Percentiles rank a stretch among this genome's conserved stretches.
These are phyloP conservation scores for Caenorhabditis brenneri DNA, from an alignment of 1,140 invertebrate genomes.

Conservation along the genomic window DNA sequence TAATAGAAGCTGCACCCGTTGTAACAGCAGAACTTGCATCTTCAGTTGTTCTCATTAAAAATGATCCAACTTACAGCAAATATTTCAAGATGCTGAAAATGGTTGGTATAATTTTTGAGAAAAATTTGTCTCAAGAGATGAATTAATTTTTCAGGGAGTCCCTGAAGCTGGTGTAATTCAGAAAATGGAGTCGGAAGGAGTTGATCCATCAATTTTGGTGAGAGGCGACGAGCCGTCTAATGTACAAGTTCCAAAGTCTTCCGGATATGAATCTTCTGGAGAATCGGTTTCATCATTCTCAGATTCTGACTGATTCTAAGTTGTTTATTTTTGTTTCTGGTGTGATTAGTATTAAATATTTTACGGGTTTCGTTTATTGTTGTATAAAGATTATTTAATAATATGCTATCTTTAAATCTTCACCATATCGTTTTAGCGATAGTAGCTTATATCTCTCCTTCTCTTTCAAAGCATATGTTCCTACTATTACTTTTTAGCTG, in stretches of 20 bases:
- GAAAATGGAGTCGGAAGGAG: constrained; percentile 14
- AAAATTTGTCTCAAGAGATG: too few species aligned
- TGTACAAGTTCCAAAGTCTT: too few species aligned
- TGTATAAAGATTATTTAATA: not conserved
- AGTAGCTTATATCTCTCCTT: not conserved
- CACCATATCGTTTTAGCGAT: too few species aligned
- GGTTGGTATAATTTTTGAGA: too few species aligned
- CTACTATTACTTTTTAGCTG: too few species aligned
- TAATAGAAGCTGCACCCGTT: not conserved
- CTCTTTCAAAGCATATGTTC: too few species aligned
- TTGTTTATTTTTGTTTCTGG: not conserved
- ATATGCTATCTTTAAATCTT: too few species aligned
- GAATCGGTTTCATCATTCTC: not conserved
- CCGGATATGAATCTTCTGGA: not conserved
- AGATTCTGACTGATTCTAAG: not conserved
- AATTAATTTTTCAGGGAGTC: not conserved
- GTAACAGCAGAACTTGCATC: not conserved
- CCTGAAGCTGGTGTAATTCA: constrained; percentile 14
- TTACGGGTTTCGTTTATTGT: not conserved
- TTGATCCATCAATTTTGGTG: not conserved
- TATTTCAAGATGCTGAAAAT: constrained; percentile 37
- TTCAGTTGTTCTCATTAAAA: not conserved
- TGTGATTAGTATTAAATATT: not conserved
- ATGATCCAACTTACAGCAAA: not conserved
- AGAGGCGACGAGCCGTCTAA: not conserved